phyloP scores from a whole-genome alignment of 2,888 invertebrate species.

The Willowsia nigromaculata region DNA sequence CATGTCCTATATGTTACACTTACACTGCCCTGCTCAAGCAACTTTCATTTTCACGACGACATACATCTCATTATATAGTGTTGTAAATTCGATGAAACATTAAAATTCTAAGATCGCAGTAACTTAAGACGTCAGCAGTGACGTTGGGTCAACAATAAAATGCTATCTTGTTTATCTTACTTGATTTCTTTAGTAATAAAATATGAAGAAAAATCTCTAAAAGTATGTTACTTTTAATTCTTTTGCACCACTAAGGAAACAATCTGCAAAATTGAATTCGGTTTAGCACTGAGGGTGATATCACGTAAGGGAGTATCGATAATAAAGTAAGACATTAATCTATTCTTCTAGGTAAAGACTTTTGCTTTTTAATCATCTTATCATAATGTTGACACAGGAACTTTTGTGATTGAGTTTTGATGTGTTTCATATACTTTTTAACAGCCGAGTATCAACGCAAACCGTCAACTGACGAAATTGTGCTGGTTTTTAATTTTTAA shows the following conservation, averaged over 20 bases:
- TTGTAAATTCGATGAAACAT: conserved; percentile 13
- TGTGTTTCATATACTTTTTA: too few species aligned
- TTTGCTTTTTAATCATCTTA: too few species aligned
- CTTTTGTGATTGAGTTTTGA: too few species aligned
- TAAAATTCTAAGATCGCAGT: neutral
- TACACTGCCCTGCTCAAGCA: neutral
- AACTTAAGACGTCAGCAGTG: neutral
- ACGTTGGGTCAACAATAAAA: neutral
- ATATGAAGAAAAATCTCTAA: neutral
- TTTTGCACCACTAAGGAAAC: conserved; percentile 30
- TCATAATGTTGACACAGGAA: too few species aligned
- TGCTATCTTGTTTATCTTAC: neutral
- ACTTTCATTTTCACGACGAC: neutral
- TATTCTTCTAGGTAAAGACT: too few species aligned
- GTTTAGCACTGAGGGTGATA: too few species aligned
- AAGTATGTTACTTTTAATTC: neutral
- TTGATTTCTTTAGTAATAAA: neutral
- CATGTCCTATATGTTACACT: too few species aligned
- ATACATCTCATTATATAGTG: neutral
- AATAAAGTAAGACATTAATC: too few species aligned
- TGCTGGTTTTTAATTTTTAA: too few species aligned
- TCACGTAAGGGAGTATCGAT: too few species aligned
- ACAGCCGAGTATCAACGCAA: too few species aligned
- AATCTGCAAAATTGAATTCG: neutral
- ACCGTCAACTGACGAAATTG: too few species aligned